Evolutionary conservation across 2,113 vertebrate genomes (phyloP), one percentile per base, ranked within the genome.

Genomic region (Phyllopteryx taeniolatus): DNA sequence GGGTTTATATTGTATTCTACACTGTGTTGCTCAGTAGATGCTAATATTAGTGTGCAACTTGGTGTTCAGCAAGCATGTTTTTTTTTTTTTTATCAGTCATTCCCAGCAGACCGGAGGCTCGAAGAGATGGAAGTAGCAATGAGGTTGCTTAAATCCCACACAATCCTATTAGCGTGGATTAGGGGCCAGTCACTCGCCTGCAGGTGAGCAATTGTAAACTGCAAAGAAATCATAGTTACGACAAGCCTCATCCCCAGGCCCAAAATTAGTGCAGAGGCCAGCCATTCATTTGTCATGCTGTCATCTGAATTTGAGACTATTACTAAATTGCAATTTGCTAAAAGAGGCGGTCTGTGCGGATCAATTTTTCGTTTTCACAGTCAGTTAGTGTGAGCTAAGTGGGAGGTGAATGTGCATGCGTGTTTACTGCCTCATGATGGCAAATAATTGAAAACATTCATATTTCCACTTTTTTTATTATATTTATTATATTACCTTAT

Each of bases 121-220:
- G 65, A 73, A 72, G 86, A 87, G 79, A 88, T 89, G 85, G 87
- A 85, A 76, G 86, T 79, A 90, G 85, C 84, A 86, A 86, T 86
- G 79, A 87, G 88, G 88, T 88, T 87, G 88, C 87, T 91, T 87
- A 91, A 92, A 91, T 90, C 90, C 91, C 84, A 90, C 92, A 85
- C 91, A 93, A 94, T 94, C 93, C 91, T 93, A 92, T 94, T 94
- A 93, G 84, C 80, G 76, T 83, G 92, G 91, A 92, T 92, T 93
- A 93, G 84, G 84, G 79, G 77, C 65, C 70, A 73, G 84, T 83
- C 81, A 82, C 86, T 89, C 82, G 73, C 86, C 87, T 89, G 86
- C 91, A 91, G 91, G 89, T 91, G 87, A 84, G 82, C 71, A 84
- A 87, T 83, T 91, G 91, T 87, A 88, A 85, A 90, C 78, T 79